Conservation (phyloP, 2,888 invertebrate species). For the Eupeodes luniger region DNA sequence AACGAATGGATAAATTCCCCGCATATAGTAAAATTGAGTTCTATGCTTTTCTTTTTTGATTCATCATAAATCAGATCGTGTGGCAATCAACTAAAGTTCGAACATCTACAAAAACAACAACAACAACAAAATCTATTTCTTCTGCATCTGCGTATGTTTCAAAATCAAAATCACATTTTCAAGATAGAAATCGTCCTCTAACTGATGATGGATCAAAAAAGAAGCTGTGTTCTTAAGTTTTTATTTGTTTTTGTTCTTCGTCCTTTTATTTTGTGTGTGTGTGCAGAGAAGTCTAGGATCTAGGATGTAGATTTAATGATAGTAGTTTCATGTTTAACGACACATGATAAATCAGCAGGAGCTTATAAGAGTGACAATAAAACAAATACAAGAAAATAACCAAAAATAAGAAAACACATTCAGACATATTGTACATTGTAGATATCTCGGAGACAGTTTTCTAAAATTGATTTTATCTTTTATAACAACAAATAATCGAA, state of each 20-base stretch:
- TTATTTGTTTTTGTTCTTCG: background rate
- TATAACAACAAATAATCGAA: background rate
- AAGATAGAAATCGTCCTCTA: background rate
- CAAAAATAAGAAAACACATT: background rate
- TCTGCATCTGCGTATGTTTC: conserved; percentile 19
- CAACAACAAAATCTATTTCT: background rate
- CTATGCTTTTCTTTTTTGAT: background rate
- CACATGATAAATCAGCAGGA: conserved; percentile 28
- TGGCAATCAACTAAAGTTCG: conserved; percentile 22
- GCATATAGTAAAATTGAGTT: conserved; percentile 1
- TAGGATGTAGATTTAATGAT: conserved; percentile 12
- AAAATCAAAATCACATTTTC: background rate
- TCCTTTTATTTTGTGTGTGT: background rate
- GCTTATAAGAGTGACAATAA: conserved; percentile 1
- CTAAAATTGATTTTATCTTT: conserved; percentile 3
- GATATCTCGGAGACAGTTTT: background rate
- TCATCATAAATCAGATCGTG: conserved; percentile 20
- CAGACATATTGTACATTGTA: no score
- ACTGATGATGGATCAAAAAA: background rate
- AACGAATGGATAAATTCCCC: background rate
- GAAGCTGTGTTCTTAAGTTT: conserved; percentile 1
- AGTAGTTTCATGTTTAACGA: conserved; percentile 20
- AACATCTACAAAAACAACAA: background rate
- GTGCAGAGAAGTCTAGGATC: background rate
- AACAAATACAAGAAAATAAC: background rate